Base-by-base conservation (phyloP, 2,888 invertebrate genomes). In the Drosophila picticornis region DNA sequence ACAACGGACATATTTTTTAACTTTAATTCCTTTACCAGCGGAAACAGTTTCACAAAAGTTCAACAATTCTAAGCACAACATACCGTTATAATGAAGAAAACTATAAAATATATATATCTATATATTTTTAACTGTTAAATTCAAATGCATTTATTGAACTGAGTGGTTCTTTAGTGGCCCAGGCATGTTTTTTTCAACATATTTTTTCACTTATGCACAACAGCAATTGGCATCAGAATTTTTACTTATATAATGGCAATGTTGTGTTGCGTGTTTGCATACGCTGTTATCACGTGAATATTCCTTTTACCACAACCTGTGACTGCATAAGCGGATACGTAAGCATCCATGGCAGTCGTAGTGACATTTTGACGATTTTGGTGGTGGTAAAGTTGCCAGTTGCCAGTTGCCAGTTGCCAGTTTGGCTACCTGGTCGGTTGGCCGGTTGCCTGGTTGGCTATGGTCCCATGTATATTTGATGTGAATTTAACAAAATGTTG, bases 401-500 rank as follows among this genome's bases (percentile, higher is more conserved):
- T 80, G 72, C 61, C 75, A 62, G 59, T 66, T 61, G 32, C 32
- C 32, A 34, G 32, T 38, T 40, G 38, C 40, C n/a, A n/a, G 40
- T 40, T 40, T n/a, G 10, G 46, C 22, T 16, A 22, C 22, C 7
- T 7, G 46, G 22, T 22, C 46, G 7, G 19, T 19, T 46, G 43
- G 13, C 22, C 22, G 43, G 22, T 13, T 11, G 31, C 43, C 72
- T 53, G 66, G 43, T 10, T 19, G 19, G 11, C 9, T 6, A 25
- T 16, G 7, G 4, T 6, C 22, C 70, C 57, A 81, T 88, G 77
- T 71, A 83, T 83, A 72, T 87, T 88, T 88, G 81, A 88, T 90
- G 78, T 71, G 76, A 77, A 79, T 86, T 86, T 75, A 84, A 81
- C 77, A 85, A 88, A 87, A 84, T 86, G 79, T 77, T 88, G 89